Base-by-base conservation (phyloP, 2,888 invertebrate species). In the Empis livida region DNA sequence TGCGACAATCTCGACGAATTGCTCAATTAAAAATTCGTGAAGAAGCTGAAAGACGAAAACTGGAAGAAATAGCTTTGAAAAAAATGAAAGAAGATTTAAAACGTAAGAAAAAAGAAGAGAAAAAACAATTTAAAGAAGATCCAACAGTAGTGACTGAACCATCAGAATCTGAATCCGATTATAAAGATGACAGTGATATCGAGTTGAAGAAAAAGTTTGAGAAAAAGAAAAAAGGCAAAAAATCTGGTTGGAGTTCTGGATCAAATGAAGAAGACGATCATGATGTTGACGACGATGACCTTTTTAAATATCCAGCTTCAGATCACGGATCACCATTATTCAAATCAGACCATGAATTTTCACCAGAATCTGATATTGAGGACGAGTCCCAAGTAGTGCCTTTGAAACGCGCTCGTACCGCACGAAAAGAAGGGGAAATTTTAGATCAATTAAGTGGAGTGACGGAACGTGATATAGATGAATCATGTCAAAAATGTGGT, bases 271-370 rank as follows among this genome's bases (percentile, higher is more conserved):
- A 71, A 49, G 68, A 64, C 32, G 71, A 68, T 45, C 69, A 71
- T 44, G 72, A 72, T 42, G 72, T 71, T 45, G 68, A 71, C 20
- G 70, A 70, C 23, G 71, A 71, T 37, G 67, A 71, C 46, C 71
- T 69, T 6, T 70, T 69, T 31, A 70, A 70, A 43, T 68, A 71
- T 43, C 63, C 61, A 41, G 72, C 73, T 39, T 71, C 71, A 13
- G 73, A 74, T 52, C 73, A 70, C 6, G 73, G 75, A 1, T 63
- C 67, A 13, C 69, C 68, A n/a, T 64, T 78, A 1, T 78, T 81
- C 56, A 84, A 82, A 61, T 90, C 89, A 0, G 92, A 93, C 65
- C 93, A 93, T 60, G 94, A 94, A 67, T 93, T 93, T 66, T 91
- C 91, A 0, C 90, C 90, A 0, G 92, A 92, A 61, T 90, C 90